These are phyloP conservation scores for Prinia subflava DNA, from an alignment of 2,113 vertebrate species.

Conservation along the genomic window DNA sequence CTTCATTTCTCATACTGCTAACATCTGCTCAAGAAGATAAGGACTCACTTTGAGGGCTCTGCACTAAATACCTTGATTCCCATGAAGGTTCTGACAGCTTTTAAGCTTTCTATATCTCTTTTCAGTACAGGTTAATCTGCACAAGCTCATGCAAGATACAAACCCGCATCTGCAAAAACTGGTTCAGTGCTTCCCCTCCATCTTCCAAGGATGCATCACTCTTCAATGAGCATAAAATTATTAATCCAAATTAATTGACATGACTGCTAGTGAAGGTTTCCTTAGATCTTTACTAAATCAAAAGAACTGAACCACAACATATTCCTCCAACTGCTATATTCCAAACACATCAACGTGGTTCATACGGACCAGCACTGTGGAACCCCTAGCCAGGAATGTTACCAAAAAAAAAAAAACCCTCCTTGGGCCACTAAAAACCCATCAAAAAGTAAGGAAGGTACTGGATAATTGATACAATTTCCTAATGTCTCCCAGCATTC, in stretches of 20 bases:
- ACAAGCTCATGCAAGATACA: not conserved
- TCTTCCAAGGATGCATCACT: not conserved
- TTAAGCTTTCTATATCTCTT: not conserved
- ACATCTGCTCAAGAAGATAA: not conserved
- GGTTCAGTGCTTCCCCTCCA: not conserved
- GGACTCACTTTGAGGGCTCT: not conserved
- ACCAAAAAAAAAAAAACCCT: not conserved
- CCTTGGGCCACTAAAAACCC: not conserved
- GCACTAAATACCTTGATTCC: not conserved
- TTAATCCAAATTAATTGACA: not conserved
- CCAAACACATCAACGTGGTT: not conserved
- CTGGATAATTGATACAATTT: not conserved
- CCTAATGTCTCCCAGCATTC: not conserved
- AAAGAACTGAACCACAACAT: not conserved
- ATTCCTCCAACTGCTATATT: not conserved
- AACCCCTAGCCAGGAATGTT: not conserved
- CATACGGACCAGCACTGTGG: not conserved
- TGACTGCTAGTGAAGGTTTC: not conserved
- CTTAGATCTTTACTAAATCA: not conserved
- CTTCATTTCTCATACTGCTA: not conserved
- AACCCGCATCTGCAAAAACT: not conserved
- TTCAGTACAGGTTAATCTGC: not conserved
- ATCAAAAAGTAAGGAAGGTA: not conserved
- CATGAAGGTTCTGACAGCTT: not conserved
- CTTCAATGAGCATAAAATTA: not conserved